A percentile compares a stretch with the other conserved stretches of the same genome.
Evolutionary conservation across 1,140 invertebrate genomes (phyloP).

Genomic region (Chrysomallon squamiferum): DNA sequence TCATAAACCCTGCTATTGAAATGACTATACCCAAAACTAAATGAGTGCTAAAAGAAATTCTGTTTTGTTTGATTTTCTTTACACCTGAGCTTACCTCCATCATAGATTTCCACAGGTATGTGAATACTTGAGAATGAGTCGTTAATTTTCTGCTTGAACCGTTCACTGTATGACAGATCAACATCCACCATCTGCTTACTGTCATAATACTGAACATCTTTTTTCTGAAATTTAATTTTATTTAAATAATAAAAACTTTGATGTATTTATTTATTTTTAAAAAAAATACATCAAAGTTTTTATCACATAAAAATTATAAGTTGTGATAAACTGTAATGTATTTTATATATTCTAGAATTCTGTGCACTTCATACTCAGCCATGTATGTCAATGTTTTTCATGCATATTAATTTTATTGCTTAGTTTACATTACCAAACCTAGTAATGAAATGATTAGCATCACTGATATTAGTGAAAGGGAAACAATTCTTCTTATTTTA

Average conservation of each 20-base stretch:
- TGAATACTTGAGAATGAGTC: constrained; percentile 52
- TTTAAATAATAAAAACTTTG: neutral
- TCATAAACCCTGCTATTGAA: too few relatives aligned
- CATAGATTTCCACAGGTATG: constrained; percentile 61
- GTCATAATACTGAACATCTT: neutral
- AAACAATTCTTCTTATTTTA: too few relatives aligned
- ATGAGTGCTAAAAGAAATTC: too few relatives aligned
- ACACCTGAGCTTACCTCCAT: constrained; percentile 55
- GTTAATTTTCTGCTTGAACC: constrained; percentile 49
- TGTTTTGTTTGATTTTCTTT: too few relatives aligned
- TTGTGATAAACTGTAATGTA: neutral
- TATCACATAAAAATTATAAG: neutral
- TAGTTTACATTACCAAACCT: too few relatives aligned
- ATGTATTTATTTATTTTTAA: neutral
- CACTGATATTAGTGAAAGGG: too few relatives aligned
- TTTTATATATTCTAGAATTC: neutral
- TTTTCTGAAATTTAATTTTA: neutral
- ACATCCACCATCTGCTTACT: constrained; percentile 3
- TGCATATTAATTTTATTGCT: too few relatives aligned
- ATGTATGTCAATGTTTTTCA: too few relatives aligned
- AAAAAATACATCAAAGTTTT: neutral
- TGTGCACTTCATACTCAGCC: too few relatives aligned
- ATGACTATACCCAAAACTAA: too few relatives aligned
- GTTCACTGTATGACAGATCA: constrained; percentile 26
- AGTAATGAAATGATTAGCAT: too few relatives aligned